Evolutionary conservation across 2,113 vertebrate genomes (phyloP).

Genomic region (Megatriorchis doriae): DNA sequence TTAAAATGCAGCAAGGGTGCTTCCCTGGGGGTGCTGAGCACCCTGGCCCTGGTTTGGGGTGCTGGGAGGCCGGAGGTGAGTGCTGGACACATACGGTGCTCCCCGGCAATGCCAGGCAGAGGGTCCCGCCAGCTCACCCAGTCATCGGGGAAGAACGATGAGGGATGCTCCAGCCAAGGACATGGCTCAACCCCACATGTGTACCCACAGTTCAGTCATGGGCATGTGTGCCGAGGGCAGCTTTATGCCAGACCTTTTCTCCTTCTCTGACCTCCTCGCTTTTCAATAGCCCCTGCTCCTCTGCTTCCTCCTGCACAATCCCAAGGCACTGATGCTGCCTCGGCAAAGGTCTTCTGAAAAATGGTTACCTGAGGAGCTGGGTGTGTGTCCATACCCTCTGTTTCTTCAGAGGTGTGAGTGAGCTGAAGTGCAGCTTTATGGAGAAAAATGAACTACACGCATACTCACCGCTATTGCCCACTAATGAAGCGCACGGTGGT

Average conservation of each 20-base stretch:
- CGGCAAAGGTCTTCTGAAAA: background rate
- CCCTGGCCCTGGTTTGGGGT: background rate
- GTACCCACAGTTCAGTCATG: accelerated
- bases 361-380: background rate
- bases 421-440: background rate
- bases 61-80: background rate
- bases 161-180: background rate
- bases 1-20: accelerated
- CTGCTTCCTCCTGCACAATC: background rate
- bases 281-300: accelerated
- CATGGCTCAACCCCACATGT: accelerated
- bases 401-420: background rate
- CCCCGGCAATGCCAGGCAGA: background rate
- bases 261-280: background rate
- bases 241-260: background rate
- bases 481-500: background rate
- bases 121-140: accelerated
- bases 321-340: background rate
- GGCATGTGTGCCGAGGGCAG: accelerated
- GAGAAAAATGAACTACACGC: background rate
- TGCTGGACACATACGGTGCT: accelerated
- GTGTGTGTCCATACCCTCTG: background rate
- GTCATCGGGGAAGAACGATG: accelerated
- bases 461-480: background rate
- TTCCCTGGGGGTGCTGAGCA: background rate